A percentile compares a stretch with the other conserved stretches of the same genome.
These are phyloP conservation scores for Sphenodon punctatus DNA, from an alignment of 2,797 vertebrate genomes.

Conservation along the genomic window DNA sequence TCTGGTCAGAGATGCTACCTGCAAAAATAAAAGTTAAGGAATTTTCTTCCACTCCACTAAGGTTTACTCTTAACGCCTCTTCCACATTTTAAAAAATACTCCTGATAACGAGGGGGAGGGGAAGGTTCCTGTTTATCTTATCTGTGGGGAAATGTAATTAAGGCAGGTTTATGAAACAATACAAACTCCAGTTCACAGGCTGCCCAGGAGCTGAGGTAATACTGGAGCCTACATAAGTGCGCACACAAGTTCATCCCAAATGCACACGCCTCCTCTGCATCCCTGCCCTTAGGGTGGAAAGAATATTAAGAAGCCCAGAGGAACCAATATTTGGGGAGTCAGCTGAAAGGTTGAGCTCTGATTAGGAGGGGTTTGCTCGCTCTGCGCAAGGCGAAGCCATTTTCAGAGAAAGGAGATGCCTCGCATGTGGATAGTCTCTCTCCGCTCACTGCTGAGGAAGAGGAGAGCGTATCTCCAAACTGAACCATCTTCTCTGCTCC, in stretches of 20 bases:
- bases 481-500: no score
- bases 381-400: background rate
- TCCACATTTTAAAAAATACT: slow-evolving; percentile 42
- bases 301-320: no score
- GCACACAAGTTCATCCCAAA: background rate
- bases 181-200: slow-evolving; percentile 32
- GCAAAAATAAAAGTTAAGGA: slow-evolving; percentile 45
- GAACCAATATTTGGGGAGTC: background rate
- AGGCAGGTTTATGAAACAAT: slow-evolving; percentile 54
- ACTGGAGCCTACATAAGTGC: background rate
- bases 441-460: no score
- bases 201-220: slow-evolving; percentile 16
- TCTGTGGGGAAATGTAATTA: slow-evolving; percentile 48
- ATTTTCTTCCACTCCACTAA: background rate
- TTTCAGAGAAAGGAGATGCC: background rate
- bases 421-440: no score
- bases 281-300: background rate
- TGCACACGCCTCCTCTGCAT: background rate
- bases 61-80: slow-evolving; percentile 8
- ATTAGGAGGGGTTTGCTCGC: background rate
- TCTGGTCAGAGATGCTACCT: slow-evolving; percentile 44
- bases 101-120: slow-evolving; percentile 31
- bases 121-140: slow-evolving; percentile 51
- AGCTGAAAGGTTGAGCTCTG: background rate
- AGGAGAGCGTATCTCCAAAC: no score